Base-by-base conservation (phyloP, 1,140 invertebrate species). In the Pteromalus puparum region DNA sequence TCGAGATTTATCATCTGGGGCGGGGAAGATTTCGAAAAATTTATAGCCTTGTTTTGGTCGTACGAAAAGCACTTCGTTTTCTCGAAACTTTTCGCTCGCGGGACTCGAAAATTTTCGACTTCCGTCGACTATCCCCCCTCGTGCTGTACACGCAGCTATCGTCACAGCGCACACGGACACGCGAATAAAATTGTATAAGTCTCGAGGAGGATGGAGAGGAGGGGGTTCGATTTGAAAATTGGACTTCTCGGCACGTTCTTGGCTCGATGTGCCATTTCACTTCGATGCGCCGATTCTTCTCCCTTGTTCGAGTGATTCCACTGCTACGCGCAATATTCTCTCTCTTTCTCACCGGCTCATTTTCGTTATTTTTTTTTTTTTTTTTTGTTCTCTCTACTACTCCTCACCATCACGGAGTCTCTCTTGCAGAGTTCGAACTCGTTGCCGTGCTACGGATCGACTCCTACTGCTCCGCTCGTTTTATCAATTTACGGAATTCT, bases 151-250 rank as follows among this genome's bases (percentile, higher is more conserved):
- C 4, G 3, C 1, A 18, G 48, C n/a, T n/a, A n/a, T 53, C 48
- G 48, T 18, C 15, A 15, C 0, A 15, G 18, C 53, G 18, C 53
- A 0, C 13, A 7, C 53, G 67, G 10, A 67, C 18, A 82, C 24
- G 12, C 68, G 65, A 48, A 42, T 30, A 13, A 61, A 48, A 30
- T n/a, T n/a, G 72, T 75, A 46, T 53, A 65, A 82, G 81, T 82
- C 30, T 21, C 15, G 34, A 76, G 42, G 42, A 82, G 30, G 28
- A 46, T 7, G 24, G 24, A 6, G 0, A 26, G n/a, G 30, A 42
- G 34, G 61, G 65, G 72, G 83, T 81, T 87, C 86, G 87, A 89
- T 88, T 90, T 86, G 78, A 82, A 83, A 87, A 88, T 90, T 88
- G 81, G 82, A 79, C 83, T 89, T 86, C 86, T 77, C 70, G 34